phyloP scores from a whole-genome alignment of 2,888 invertebrate species.

The Hydroisotoma schaefferi region DNA sequence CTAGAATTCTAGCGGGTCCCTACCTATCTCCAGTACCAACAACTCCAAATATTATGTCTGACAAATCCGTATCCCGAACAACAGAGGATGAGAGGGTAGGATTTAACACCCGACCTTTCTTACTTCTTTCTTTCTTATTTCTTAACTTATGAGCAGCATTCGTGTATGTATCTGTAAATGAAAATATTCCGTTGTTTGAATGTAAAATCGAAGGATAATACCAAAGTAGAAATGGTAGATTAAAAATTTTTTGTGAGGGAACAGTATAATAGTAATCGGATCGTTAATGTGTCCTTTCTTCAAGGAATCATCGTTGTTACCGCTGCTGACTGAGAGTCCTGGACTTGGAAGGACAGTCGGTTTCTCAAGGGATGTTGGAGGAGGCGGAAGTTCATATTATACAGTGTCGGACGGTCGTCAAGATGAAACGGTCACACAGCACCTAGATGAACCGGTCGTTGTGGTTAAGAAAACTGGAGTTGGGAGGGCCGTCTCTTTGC shows the following conservation, averaged over 20 bases:
- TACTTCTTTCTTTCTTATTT: not conserved
- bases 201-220: too few relatives aligned
- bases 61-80: constrained; percentile 15
- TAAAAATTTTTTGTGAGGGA: constrained; percentile 5
- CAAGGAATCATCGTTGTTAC: constrained; percentile 47
- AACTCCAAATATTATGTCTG: constrained; percentile 22
- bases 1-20: constrained; percentile 33
- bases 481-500: constrained; percentile 49
- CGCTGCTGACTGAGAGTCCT: constrained; percentile 44
- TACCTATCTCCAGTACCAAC: constrained; percentile 38
- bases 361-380: constrained; percentile 43
- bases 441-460: constrained; percentile 26
- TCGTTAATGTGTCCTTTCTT: not conserved
- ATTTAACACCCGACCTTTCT: not conserved
- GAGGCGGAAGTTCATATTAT: constrained; percentile 27
- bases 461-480: constrained; percentile 45
- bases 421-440: constrained; percentile 18
- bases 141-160: not conserved
- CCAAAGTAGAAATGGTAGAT: too few relatives aligned
- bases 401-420: constrained; percentile 20
- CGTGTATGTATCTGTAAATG: too few relatives aligned
- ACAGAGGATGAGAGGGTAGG: constrained; percentile 34
- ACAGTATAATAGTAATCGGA: not conserved
- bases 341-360: constrained; percentile 29
- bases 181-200: too few relatives aligned